These are phyloP conservation scores for Albula goreensis DNA, from an alignment of 2,113 vertebrate genomes.

Conservation along the genomic window DNA sequence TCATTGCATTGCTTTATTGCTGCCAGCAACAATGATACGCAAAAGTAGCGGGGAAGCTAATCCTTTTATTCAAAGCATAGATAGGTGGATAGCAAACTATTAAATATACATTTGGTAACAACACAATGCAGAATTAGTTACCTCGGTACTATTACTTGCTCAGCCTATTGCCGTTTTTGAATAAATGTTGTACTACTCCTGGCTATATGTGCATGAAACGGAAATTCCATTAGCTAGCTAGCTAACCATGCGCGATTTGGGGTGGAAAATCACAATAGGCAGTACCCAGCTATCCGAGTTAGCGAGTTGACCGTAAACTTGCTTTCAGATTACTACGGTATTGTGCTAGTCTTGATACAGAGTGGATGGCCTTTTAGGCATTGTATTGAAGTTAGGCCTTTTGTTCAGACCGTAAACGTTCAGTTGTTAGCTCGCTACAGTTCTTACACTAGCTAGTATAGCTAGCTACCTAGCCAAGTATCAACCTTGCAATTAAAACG, in stretches of 20 bases:
- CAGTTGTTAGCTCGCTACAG: constrained; percentile 34
- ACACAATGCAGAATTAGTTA: too few relatives aligned
- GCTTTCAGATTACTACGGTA: background rate
- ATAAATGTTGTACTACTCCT: background rate
- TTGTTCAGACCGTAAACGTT: constrained; percentile 27
- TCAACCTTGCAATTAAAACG: constrained; percentile 29
- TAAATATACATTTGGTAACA: too few relatives aligned
- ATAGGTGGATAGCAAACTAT: background rate
- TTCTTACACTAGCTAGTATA: constrained; percentile 38
- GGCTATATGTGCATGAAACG: background rate
- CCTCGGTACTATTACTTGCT: too few relatives aligned
- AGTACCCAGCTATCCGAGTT: background rate
- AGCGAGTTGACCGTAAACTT: background rate
- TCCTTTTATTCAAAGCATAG: background rate
- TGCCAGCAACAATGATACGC: background rate
- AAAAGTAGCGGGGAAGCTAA: background rate
- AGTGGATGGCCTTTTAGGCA: background rate
- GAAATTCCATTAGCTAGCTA: background rate
- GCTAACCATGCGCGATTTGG: background rate
- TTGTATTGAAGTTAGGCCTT: constrained; percentile 1
- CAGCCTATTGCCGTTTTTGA: background rate
- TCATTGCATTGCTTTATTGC: background rate
- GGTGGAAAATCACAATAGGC: background rate
- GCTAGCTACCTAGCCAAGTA: constrained; percentile 6
- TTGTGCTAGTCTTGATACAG: background rate